phyloP scores from a whole-genome alignment of 2,888 invertebrate genomes.

The Ophraella communa region DNA sequence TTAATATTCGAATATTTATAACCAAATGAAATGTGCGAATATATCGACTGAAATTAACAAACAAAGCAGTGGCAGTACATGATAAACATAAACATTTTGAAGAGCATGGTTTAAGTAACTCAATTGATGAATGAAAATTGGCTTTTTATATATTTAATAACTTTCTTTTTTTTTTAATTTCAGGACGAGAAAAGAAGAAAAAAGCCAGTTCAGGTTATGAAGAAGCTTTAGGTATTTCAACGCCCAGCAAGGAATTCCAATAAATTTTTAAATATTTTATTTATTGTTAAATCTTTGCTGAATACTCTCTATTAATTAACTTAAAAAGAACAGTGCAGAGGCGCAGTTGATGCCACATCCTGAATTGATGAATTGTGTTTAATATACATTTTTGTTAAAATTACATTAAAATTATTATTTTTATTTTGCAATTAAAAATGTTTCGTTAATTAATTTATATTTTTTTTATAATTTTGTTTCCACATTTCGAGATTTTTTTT shows the following conservation, averaged over 20 bases:
- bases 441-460: no score
- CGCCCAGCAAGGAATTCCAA: conserved; percentile 84
- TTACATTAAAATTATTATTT: neutral
- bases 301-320: conserved; percentile 11
- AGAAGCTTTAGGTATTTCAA: conserved; percentile 89
- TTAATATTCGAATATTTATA: no score
- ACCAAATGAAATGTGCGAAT: no score
- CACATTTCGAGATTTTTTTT: no score
- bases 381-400: no score
- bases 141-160: no score
- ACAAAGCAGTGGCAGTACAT: no score
- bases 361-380: no score
- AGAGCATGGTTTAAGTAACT: no score
- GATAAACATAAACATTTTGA: no score
- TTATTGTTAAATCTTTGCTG: conserved; percentile 4
- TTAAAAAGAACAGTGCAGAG: conserved; percentile 8
- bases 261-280: conserved; percentile 29
- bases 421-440: neutral
- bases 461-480: neutral
- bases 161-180: conserved; percentile 36
- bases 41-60: no score
- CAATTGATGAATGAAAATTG: no score
- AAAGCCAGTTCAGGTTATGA: conserved; percentile 81
- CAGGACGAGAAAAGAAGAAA: conserved; percentile 59
- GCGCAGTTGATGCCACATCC: neutral